Conservation (phyloP, 2,888 invertebrate species). For the Drosophila setosimentum region DNA sequence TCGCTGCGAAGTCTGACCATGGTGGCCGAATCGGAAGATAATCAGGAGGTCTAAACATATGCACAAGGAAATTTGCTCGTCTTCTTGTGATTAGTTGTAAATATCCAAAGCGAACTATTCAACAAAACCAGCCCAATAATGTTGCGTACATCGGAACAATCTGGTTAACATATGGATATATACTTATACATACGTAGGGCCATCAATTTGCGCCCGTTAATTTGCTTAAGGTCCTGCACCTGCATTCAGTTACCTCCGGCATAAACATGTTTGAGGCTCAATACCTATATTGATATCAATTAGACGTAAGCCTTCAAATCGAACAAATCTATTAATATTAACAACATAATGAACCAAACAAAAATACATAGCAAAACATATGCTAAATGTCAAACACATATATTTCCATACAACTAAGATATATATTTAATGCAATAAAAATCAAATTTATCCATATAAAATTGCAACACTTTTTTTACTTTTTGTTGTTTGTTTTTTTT, state of each 20-base stretch:
- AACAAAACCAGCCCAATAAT: constrained; percentile 40
- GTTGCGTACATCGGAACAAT: constrained; percentile 35
- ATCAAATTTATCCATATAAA: constrained; percentile 58
- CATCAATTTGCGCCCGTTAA: constrained; percentile 1
- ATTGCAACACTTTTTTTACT: not conserved
- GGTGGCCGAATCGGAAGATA: constrained; percentile 79
- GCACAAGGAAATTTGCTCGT: constrained; percentile 57
- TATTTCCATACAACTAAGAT: constrained; percentile 65
- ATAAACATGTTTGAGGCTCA: constrained; percentile 40
- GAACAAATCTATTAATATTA: constrained; percentile 50
- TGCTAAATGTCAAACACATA: constrained; percentile 36
- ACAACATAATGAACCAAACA: constrained; percentile 32
- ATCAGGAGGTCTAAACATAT: constrained; percentile 69
- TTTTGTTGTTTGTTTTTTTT: too few relatives aligned
- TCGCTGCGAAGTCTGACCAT: constrained; percentile 85
- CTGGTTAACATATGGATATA: constrained; percentile 17
- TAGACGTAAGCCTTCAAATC: constrained; percentile 46
- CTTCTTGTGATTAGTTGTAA: constrained; percentile 77
- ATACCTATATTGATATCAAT: constrained; percentile 36
- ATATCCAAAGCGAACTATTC: constrained; percentile 59
- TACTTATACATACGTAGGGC: constrained; percentile 42
- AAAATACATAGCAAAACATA: constrained; percentile 30
- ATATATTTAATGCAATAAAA: constrained; percentile 67
- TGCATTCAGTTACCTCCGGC: constrained; percentile 32
- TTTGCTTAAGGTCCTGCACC: constrained; percentile 27